phyloP scores from a whole-genome alignment of 2,113 vertebrate species.

The Struthio camelus region DNA sequence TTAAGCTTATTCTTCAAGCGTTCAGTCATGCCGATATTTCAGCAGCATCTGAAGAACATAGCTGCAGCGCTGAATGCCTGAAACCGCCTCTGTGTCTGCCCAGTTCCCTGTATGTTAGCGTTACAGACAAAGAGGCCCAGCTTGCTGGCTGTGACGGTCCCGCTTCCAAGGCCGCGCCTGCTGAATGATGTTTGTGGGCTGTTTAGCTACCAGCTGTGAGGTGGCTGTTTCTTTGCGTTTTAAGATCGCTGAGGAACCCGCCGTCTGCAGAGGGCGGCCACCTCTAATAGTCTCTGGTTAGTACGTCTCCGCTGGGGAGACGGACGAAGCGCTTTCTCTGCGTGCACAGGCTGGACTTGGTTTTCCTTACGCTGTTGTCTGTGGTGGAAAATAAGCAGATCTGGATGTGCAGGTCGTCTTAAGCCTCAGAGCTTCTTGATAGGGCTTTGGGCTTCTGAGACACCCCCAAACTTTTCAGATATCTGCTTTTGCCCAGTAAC shows the following conservation, averaged over 20 bases:
- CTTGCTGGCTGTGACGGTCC: not conserved
- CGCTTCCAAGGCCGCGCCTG: not conserved
- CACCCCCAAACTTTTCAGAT: not conserved
- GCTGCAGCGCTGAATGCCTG: not conserved
- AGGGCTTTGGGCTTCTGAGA: not conserved
- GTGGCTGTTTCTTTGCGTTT: not conserved
- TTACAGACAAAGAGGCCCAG: not conserved
- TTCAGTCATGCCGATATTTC: not conserved
- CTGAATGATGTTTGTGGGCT: not conserved
- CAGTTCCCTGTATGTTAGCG: not conserved
- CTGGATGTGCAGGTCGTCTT: not conserved
- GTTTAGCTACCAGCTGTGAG: not conserved
- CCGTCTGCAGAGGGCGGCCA: not conserved
- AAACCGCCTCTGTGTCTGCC: not conserved
- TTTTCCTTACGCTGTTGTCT: not conserved
- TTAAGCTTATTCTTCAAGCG: constrained; percentile 28
- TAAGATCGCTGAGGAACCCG: not conserved
- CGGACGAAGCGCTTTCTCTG: not conserved
- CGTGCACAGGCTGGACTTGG: not conserved
- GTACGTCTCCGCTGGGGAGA: not conserved
- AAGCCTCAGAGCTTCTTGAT: not conserved
- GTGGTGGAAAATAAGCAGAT: not conserved
- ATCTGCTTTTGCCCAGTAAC: not conserved
- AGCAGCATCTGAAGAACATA: not conserved
- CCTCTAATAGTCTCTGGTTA: not conserved